Base-by-base conservation (phyloP, 2,113 vertebrate species). In the Cacatua alba region DNA sequence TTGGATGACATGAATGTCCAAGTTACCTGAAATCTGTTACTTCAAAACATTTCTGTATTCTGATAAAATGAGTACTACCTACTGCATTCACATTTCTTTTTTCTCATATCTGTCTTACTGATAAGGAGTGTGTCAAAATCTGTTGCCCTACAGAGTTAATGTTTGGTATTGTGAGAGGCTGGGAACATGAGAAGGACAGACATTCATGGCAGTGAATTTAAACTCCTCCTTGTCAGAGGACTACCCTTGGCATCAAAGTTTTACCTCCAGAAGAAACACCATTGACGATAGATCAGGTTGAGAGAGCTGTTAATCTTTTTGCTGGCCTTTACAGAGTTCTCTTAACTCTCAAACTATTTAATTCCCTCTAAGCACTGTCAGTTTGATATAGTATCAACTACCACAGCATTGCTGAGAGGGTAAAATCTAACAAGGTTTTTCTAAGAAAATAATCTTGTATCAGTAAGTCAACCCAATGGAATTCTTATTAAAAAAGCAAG, bases 341-440 rank as follows among this genome's bases (percentile, higher is more conserved):
- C 44, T 72, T 71, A 74, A 77, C n/a, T 70, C 37, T 70, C 84
- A 87, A 82, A 96, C 72, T 95, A 85, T 82, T 94, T 94, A 87
- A 91, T 76, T 92, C 24, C 29, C 44, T 76, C 70, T 52, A 79
- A 94, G 37, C 28, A 69, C 39, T 87, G 44, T 68, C 83, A 85
- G 25, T 92, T 76, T 92, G 77, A 72, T 72, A 28, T 7, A 84
- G 29, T 57, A 92, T 86, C 81, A 65, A 31, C 29, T 68, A 65
- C 18, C 71, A 6, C 18, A 68, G 9, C 24, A 24, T 52, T 95
- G 77, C 39, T 91, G 77, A 94, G n/a, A 77, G 4, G 3, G 68
- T 59, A 74, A 89, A 94, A 91, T 26, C 31, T 60, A 81, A 48
- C 64, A 71, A 44, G 33, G 10, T 33, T 89, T 82, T 95, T 62